These are phyloP conservation scores for Nephrotoma appendiculata DNA, from an alignment of 2,888 invertebrate genomes.

Conservation along the genomic window DNA sequence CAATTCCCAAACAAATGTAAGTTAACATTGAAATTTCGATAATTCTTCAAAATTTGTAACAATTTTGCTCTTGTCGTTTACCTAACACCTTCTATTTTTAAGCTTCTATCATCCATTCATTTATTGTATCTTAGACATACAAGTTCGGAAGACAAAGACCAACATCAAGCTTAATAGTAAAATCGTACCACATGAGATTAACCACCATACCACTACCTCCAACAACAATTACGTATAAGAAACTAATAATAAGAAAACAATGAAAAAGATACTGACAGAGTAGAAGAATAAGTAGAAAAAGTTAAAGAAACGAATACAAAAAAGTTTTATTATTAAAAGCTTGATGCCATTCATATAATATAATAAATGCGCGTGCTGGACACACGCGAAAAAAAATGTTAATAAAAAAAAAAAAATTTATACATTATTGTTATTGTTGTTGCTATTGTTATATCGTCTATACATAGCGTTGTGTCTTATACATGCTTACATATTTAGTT, in stretches of 20 bases:
- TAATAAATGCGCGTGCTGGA: slow-evolving; percentile 3
- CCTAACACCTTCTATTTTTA: no score
- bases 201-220: background rate
- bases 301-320: background rate
- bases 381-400: slow-evolving; percentile 1
- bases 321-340: background rate
- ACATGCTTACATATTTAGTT: background rate
- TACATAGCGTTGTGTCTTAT: background rate
- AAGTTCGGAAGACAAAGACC: no score
- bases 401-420: background rate
- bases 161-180: no score
- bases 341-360: slow-evolving; percentile 4
- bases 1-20: no score
- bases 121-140: no score
- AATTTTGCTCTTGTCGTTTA: no score
- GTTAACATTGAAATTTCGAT: no score
- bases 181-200: background rate
- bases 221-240: background rate
- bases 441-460: background rate
- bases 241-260: background rate
- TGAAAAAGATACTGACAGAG: background rate
- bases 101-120: no score
- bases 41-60: no score
- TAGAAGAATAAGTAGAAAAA: background rate
- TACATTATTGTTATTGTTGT: background rate